These are phyloP conservation scores for Solenopsis invicta DNA, from an alignment of 1,140 invertebrate species.

Conservation along the genomic window DNA sequence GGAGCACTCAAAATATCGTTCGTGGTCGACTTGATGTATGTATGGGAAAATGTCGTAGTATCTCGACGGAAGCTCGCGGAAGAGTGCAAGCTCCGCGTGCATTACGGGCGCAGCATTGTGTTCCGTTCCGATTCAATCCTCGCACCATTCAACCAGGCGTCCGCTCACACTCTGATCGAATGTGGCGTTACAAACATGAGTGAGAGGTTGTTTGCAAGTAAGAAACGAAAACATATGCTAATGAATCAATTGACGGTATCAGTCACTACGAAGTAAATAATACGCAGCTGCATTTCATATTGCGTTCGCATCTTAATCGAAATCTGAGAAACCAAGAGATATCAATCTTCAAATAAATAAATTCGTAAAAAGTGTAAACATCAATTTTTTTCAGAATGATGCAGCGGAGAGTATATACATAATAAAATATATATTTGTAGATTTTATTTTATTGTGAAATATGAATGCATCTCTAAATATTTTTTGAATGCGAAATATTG, in stretches of 20 bases:
- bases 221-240: constrained; percentile 64
- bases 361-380: background rate
- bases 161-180: constrained; percentile 22
- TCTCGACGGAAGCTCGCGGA: constrained; percentile 30
- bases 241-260: constrained; percentile 32
- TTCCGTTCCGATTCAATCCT: constrained; percentile 36
- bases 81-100: constrained; percentile 28
- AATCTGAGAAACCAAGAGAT: background rate
- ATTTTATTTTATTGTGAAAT: background rate
- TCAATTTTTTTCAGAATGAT: background rate
- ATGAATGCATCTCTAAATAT: background rate
- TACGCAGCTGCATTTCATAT: background rate
- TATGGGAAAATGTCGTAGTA: constrained; percentile 38
- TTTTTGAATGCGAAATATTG: background rate
- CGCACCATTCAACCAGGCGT: constrained; percentile 25
- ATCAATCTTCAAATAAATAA: background rate
- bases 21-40: constrained; percentile 20
- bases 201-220: constrained; percentile 31
- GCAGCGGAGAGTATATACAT: background rate
- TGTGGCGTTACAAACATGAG: background rate
- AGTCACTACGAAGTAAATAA: constrained; percentile 26
- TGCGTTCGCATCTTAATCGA: constrained; percentile 8
- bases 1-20: constrained; percentile 25
- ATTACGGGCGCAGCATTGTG: constrained; percentile 37
- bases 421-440: background rate